A percentile compares a stretch with the other conserved stretches of the same genome.
Evolutionary conservation across 2,888 invertebrate species (phyloP).

Genomic region (Girardia tigrina): DNA sequence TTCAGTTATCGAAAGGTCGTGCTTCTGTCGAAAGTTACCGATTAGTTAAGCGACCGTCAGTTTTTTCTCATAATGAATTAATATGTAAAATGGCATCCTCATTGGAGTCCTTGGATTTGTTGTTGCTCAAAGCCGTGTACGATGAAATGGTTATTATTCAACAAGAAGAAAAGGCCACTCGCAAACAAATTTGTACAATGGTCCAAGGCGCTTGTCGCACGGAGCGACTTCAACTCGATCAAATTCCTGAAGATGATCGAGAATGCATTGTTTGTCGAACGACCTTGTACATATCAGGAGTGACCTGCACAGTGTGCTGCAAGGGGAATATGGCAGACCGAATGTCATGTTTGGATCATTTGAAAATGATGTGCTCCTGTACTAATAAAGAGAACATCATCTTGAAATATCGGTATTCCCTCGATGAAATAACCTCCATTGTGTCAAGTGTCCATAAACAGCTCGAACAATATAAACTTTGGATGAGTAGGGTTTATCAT

Average conservation of each 20-base stretch:
- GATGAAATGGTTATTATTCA: conserved; percentile 4
- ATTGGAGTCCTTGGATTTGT: background rate
- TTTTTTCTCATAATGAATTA: conserved; percentile 97
- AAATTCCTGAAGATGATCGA: conserved; percentile 82
- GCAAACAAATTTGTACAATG: background rate
- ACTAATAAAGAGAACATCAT: conserved; percentile 42
- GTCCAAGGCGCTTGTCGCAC: conserved; percentile 26
- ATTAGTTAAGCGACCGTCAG: conserved; percentile 75
- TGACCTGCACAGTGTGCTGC: conserved; percentile 61
- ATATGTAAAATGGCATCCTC: conserved; percentile 76
- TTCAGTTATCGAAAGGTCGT: conserved; percentile 70
- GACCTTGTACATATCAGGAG: conserved; percentile 86
- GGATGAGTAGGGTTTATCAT: conserved; percentile 24
- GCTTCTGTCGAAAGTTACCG: conserved; percentile 87
- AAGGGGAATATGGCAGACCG: conserved; percentile 43
- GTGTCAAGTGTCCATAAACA: conserved; percentile 58
- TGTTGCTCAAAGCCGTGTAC: conserved; percentile 1
- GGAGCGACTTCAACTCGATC: conserved; percentile 39
- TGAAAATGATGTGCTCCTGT: conserved; percentile 68
- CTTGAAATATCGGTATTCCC: conserved; percentile 67
- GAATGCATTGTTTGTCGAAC: conserved; percentile 89
- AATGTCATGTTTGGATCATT: conserved; percentile 76
- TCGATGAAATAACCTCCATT: conserved; percentile 82
- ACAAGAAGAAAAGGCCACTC: background rate
- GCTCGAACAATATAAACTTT: conserved; percentile 9